A percentile compares a stretch with the other conserved stretches of the same genome.
Conservation (phyloP, 2,797 vertebrate species). For the Acropternis orthonyx region DNA sequence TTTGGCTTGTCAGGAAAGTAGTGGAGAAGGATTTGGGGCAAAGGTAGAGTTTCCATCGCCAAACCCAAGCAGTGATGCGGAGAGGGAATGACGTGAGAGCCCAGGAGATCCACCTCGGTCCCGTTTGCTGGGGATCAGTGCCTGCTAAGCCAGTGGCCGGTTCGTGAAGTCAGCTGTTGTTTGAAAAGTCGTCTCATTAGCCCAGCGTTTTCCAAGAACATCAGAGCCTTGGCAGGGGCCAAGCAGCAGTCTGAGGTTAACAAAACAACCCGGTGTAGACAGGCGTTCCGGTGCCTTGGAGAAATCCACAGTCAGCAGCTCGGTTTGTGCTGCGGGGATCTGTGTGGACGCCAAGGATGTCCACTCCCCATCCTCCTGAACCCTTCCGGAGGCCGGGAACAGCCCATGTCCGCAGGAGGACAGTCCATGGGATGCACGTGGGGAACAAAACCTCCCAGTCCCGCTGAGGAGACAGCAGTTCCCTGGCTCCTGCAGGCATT, state of each 20-base stretch:
- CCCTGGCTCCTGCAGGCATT: background rate
- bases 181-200: slow-evolving; percentile 13
- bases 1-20: background rate
- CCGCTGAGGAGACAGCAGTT: background rate
- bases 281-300: background rate
- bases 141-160: background rate
- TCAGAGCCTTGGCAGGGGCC: slow-evolving; percentile 45
- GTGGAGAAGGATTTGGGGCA: background rate
- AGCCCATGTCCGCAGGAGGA: background rate
- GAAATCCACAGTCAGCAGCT: background rate
- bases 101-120: background rate
- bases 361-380: background rate
- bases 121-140: background rate
- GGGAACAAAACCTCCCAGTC: background rate
- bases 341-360: background rate
- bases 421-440: background rate
- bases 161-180: background rate
- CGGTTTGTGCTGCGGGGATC: rapidly evolving
- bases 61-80: background rate
- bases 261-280: slow-evolving; percentile 33
- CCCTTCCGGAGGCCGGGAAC: background rate
- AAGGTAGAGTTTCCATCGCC: background rate
- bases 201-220: slow-evolving; percentile 30
- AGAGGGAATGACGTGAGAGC: background rate
- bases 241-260: slow-evolving; percentile 44